Percentiles rank a stretch among this genome's conserved stretches.
Evolutionary conservation across 92 coral and sea anemone species (phyloP).

Genomic region (Porites lobata): DNA sequence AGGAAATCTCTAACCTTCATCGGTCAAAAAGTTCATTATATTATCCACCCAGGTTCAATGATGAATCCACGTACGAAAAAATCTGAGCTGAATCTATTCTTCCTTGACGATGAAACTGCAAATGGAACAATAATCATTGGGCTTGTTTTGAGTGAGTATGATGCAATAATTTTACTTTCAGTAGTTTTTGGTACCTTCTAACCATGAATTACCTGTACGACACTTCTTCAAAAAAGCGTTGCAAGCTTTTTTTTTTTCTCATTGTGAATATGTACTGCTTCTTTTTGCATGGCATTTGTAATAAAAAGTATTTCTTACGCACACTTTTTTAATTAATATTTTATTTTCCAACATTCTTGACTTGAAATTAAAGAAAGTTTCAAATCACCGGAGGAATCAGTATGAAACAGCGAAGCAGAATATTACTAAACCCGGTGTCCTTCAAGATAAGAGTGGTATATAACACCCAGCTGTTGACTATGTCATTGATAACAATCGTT

Average conservation of each 20-base stretch:
- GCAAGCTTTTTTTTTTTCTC: not conserved
- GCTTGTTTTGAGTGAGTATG: constrained; percentile 9
- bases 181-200: too few species aligned
- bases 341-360: not conserved
- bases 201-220: too few species aligned
- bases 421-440: too few species aligned
- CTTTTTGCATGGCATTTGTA: not conserved
- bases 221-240: not conserved
- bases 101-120: not conserved
- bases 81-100: not conserved
- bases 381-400: not conserved
- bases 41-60: not conserved
- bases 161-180: too few species aligned
- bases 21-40: not conserved
- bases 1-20: not conserved
- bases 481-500: not conserved
- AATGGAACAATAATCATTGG: not conserved
- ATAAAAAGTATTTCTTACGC: not conserved
- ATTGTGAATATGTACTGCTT: too few species aligned
- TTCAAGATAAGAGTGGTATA: not conserved
- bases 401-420: not conserved
- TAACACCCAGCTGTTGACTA: not conserved
- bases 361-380: not conserved
- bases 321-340: not conserved
- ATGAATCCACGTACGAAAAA: not conserved